phyloP scores from a whole-genome alignment of 30 jellyfish, hydroid and myxozoan genomes.

The Aurelia sp. region DNA sequence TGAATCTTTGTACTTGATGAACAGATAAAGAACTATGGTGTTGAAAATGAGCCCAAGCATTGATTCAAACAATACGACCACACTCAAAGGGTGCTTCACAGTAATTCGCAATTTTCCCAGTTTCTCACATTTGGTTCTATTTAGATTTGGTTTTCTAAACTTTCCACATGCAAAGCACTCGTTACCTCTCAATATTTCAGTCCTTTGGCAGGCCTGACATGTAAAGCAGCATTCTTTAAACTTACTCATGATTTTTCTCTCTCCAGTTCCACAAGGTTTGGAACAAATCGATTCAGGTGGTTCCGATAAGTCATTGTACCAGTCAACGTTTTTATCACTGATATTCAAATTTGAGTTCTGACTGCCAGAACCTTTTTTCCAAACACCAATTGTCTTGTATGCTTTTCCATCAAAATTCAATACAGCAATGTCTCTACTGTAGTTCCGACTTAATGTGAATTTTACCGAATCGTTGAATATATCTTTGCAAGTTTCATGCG shows the following conservation, averaged over 20 bases:
- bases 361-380: neutral
- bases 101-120: conserved; percentile 16
- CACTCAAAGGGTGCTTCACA: conserved; percentile 4
- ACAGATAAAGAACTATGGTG: conserved; percentile 22
- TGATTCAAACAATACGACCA: conserved; percentile 19
- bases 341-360: neutral
- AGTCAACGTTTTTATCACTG: neutral
- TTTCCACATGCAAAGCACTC: conserved; percentile 30
- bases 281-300: conserved; percentile 48
- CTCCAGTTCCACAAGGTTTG: conserved; percentile 50
- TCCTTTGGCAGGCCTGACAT: conserved; percentile 33
- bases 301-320: neutral
- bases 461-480: neutral
- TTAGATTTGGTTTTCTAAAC: conserved; percentile 16
- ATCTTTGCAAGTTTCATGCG: neutral
- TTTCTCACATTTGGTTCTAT: conserved; percentile 8
- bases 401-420: conserved; percentile 1
- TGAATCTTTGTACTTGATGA: conserved; percentile 44
- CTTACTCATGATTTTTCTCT: neutral
- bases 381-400: neutral
- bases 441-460: neutral
- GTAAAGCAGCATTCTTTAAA: conserved; percentile 59
- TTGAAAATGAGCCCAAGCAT: conserved; percentile 37
- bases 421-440: neutral
- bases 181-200: conserved; percentile 30